Evolutionary conservation across 2,888 invertebrate genomes (phyloP).

Genomic region (Amphipoea lucens): DNA sequence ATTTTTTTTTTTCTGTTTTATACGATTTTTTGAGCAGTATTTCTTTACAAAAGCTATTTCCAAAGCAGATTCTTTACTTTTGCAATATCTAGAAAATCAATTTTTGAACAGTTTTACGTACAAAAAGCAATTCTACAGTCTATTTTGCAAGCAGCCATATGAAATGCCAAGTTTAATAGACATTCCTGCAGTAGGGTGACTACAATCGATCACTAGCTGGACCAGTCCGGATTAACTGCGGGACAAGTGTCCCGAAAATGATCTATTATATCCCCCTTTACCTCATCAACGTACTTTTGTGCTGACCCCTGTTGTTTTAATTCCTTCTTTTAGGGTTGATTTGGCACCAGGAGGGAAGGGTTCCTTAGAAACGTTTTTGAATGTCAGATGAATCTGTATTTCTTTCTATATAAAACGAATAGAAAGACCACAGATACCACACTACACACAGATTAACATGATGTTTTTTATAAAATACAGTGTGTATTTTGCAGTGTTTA

Average conservation of each 20-base stretch:
- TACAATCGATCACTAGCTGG: conserved; percentile 74
- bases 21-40: conserved; percentile 11
- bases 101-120: conserved; percentile 30
- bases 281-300: conserved; percentile 88
- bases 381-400: conserved; percentile 17
- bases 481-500: not conserved
- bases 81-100: conserved; percentile 11
- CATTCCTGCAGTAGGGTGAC: conserved; percentile 76
- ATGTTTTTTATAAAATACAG: not conserved
- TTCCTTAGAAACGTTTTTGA: conserved; percentile 24
- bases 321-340: conserved; percentile 86
- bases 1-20: conserved; percentile 29
- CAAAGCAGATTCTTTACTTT: conserved; percentile 2
- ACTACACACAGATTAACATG: not conserved
- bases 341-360: conserved; percentile 66
- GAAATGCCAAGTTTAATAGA: conserved; percentile 73
- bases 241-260: conserved; percentile 89
- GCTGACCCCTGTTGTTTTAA: conserved; percentile 86
- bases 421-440: not conserved
- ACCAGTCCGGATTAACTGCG: conserved; percentile 82
- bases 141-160: conserved; percentile 52
- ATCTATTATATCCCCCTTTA: conserved; percentile 89
- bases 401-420: not conserved
- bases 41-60: not conserved
- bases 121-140: not conserved